Evolutionary conservation across 2,888 invertebrate genomes (phyloP).

Genomic region (Eupithecia exiguata): DNA sequence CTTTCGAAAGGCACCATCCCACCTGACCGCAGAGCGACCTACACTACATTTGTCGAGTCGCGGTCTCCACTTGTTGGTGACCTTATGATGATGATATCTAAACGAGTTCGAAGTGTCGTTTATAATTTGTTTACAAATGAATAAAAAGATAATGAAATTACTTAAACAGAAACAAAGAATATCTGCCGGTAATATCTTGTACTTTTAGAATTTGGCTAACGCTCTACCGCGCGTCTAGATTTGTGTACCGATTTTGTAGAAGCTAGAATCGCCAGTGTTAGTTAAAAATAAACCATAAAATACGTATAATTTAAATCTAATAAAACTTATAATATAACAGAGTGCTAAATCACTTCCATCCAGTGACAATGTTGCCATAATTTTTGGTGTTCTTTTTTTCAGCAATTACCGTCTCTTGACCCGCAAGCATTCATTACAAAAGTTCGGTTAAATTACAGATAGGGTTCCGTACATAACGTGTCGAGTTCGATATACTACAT

Average conservation of each 20-base stretch:
- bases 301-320: not conserved
- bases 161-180: not conserved
- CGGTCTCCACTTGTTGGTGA: too few species aligned
- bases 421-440: not conserved
- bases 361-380: constrained; percentile 17
- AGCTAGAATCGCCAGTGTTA: not conserved
- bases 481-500: not conserved
- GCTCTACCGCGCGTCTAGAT: not conserved
- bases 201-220: not conserved
- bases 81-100: not conserved
- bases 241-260: not conserved
- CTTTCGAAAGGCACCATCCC: too few species aligned
- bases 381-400: constrained; percentile 41
- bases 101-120: not conserved
- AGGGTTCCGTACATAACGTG: not conserved
- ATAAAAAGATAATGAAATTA: not conserved
- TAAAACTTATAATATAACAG: not conserved
- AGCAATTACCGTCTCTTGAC: constrained; percentile 53
- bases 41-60: too few species aligned
- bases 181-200: not conserved
- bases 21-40: too few species aligned
- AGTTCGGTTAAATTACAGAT: not conserved
- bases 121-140: not conserved
- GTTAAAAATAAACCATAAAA: not conserved
- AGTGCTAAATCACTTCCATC: not conserved